Evolutionary conservation across 2,797 vertebrate genomes (phyloP), one percentile per base, ranked within the genome.

Genomic region (Sebastes taczanowskii): DNA sequence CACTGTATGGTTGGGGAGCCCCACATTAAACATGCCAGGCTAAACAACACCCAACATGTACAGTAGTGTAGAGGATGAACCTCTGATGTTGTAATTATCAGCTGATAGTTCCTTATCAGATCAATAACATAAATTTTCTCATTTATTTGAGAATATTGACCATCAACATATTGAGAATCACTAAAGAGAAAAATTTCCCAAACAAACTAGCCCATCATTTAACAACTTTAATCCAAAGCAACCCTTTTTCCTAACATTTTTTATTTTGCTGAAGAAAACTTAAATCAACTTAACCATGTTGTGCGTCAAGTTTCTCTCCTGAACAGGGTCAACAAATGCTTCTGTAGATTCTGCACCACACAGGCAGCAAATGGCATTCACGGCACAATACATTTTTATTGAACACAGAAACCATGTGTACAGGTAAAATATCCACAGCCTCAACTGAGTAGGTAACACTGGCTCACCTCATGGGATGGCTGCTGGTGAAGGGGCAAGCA

Each of bases 331-430:
- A 65, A 59, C 13, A 55, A 56, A 71, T 27, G 11, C 38, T 18
- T 56, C 2, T 4, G 32, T 16, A 42, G 1, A 46, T 27, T 63
- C 29, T 38, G 25, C 25, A 72, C 18, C 46, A 77, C 30, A 85
- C n/a, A 60, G 18, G 8, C 23, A 75, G 55, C 16, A 52, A 80
- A 78, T 22, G 35, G 46, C 80, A 83, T 83, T 88, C 86, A 93
- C 88, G 7, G 38, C 80, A 92, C 89, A 85, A 53, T 78, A 85
- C 77, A 22, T 84, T 79, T 95, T 94, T 92, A 94, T 94, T 94
- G 77, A 88, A 87, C 91, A 91, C 89, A 88, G 83, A 94, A 89
- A 90, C 85, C 84, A 93, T 80, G 90, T 89, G 79, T 84, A 94
- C 92, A 94, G 81, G 77, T 81, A 87, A 89, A 83, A 87, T 74